phyloP scores from a whole-genome alignment of 2,888 invertebrate genomes.

The Homarus gammarus region DNA sequence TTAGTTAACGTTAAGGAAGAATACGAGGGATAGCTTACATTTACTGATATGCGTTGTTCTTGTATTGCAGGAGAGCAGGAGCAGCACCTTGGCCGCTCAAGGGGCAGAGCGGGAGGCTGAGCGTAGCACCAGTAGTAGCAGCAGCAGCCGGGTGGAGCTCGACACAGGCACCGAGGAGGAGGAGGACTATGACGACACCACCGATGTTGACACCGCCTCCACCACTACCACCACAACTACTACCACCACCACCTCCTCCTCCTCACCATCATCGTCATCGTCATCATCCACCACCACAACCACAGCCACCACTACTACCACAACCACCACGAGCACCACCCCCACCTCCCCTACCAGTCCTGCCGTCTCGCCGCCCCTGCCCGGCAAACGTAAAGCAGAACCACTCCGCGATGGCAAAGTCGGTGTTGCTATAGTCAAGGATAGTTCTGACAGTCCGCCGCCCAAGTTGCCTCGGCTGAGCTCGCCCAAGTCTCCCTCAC shows the following conservation, averaged over 20 bases:
- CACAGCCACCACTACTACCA: slow-evolving; percentile 12
- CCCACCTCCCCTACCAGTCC: not conserved
- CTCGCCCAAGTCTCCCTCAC: slow-evolving; percentile 51
- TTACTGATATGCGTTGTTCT: no score
- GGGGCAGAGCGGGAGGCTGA: not conserved
- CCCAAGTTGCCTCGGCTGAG: slow-evolving; percentile 52
- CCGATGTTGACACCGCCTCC: slow-evolving; percentile 9
- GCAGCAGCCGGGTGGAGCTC: slow-evolving; percentile 45
- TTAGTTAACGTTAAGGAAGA: no score
- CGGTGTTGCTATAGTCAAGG: slow-evolving; percentile 67
- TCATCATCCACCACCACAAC: slow-evolving; percentile 15
- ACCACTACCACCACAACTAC: slow-evolving; percentile 16
- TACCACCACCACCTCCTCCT: not conserved
- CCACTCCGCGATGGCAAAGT: slow-evolving; percentile 72
- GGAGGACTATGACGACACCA: slow-evolving; percentile 11
- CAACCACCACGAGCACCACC: not conserved
- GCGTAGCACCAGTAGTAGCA: slow-evolving; percentile 30
- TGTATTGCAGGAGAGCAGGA: slow-evolving; percentile 41
- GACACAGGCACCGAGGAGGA: slow-evolving; percentile 47
- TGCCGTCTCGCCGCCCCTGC: not conserved
- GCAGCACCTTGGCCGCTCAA: not conserved
- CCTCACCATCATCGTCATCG: not conserved
- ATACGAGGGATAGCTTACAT: no score
- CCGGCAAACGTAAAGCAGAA: slow-evolving; percentile 71
- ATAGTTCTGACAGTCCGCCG: slow-evolving; percentile 50